Conservation (phyloP, 2,113 vertebrate genomes). For the Bungarus multicinctus region DNA sequence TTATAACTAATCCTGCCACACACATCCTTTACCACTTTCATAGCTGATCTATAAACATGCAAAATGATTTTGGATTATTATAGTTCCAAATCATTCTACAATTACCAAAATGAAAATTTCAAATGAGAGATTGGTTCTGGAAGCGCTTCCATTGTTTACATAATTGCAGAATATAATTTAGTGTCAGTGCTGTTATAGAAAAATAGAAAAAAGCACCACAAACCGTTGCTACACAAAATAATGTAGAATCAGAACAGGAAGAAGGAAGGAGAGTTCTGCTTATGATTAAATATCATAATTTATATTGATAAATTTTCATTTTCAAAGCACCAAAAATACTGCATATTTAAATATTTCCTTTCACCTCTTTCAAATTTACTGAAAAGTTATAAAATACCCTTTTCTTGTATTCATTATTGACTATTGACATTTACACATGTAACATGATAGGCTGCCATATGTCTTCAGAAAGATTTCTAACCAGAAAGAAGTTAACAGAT, state of each 20-base stretch:
- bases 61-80: constrained; percentile 95
- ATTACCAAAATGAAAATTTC: constrained; percentile 96
- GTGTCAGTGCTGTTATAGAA: constrained; percentile 77
- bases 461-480: constrained; percentile 50
- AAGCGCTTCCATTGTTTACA: constrained; percentile 92
- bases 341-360: constrained; percentile 49
- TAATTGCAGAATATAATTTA: constrained; percentile 89
- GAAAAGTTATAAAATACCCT: constrained; percentile 63
- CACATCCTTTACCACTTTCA: constrained; percentile 75
- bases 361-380: constrained; percentile 54
- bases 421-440: constrained; percentile 68
- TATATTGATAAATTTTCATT: constrained; percentile 46
- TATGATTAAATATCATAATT: constrained; percentile 61
- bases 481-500: constrained; percentile 58
- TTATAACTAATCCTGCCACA: constrained; percentile 68
- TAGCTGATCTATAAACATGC: constrained; percentile 97
- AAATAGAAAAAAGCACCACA: constrained; percentile 72
- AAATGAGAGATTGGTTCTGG: constrained; percentile 86
- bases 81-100: constrained; percentile 88
- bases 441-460: constrained; percentile 75
- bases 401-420: constrained; percentile 62
- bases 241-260: constrained; percentile 63
- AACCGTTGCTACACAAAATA: constrained; percentile 73
- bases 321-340: constrained; percentile 4
- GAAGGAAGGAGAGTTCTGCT: constrained; percentile 43